Evolutionary conservation across 2,888 invertebrate species (phyloP), one percentile per base, ranked within the genome.

Genomic region (Diploptera punctata): DNA sequence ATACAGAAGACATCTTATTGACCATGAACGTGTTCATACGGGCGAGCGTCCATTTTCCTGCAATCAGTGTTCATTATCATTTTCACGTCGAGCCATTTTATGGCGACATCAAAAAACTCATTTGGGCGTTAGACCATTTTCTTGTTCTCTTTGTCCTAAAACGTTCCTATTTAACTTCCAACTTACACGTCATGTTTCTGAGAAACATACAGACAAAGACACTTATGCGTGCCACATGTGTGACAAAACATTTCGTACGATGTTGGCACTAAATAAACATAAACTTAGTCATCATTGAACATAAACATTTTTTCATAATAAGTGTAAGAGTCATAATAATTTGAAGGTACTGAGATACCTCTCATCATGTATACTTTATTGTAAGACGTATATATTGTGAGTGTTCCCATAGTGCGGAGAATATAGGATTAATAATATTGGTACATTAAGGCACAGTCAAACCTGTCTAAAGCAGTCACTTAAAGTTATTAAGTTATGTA

Each of bases 211-310:
- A 86, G 83, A 84, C 33, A 83, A 84, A n/a, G 83, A 84, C 24
- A 84, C 84, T 76, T 86, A 86, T 80, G 86, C 85, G 77, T 89
- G 89, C 79, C 86, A 87, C 72, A 87, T 88, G 75, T 89, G 89
- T 80, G 86, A 86, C 72, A 77, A 80, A 76, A 80, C 80, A 9
- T 83, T 82, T 76, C 78, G 80, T 71, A 78, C 81, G 70, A 80
- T 81, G 57, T 81, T 82, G 73, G 83, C 83, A 76, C 75, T 83
- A 65, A 79, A 81, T 47, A 80, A 79, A 69, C 83, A 83, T 76
- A 44, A 65, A 65, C 65, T 29, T 16, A n/a, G 4, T n/a, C 47
- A 24, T 21, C 57, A 57, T 57, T 3, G 4, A n/a, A n/a, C 13
- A 57, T n/a, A 38, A 38, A 38, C 5, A 38, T 38, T 13, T 38